Base-by-base conservation (phyloP, 2,113 vertebrate species). In the Hemiprocne comata region DNA sequence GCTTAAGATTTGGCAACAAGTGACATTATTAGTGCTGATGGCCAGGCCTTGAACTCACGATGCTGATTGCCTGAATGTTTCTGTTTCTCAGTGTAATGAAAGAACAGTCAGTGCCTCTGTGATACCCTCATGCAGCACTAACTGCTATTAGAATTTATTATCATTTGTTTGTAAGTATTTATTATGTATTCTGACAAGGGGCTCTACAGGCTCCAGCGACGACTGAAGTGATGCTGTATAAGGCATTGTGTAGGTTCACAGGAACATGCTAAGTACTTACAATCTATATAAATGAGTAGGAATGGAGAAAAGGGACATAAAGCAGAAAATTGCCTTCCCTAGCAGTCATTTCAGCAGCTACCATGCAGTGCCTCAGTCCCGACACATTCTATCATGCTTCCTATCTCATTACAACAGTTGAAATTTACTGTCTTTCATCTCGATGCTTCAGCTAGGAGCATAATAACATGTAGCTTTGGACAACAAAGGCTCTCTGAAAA, bases 51-150 rank as follows among this genome's bases (percentile, higher is more conserved):
- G 81, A 94, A 82, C 66, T 92, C 88, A 25, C 21, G n/a, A 31
- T 86, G 93, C 62, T 95, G 94, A 92, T 90, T 95, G 84, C 64
- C 61, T 94, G 87, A 89, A 94, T 91, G 67, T 80, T 95, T 96
- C 87, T 91, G 74, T 94, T 95, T 94, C 82, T 55, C 79, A 44
- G 74, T 74, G 89, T 92, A 97, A 86, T 75, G 85, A 94, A 95
- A 81, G 85, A 94, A 93, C 79, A 90, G 89, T 91, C 95, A 94
- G 87, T 89, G 83, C 51, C 57, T 92, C 83, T 93, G 82, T 75
- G 90, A 81, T 90, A 95, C 10, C 3, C 80, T 92, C 85, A 78
- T 74, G 90, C 2, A 2, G 72, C 73, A 85, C 58, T 85, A 93
- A 94, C 80, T 93, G 85, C 81, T 87, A 66, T 87, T 93, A 82